These are phyloP conservation scores for Motacilla alba DNA, from an alignment of 2,113 vertebrate species.

Conservation along the genomic window DNA sequence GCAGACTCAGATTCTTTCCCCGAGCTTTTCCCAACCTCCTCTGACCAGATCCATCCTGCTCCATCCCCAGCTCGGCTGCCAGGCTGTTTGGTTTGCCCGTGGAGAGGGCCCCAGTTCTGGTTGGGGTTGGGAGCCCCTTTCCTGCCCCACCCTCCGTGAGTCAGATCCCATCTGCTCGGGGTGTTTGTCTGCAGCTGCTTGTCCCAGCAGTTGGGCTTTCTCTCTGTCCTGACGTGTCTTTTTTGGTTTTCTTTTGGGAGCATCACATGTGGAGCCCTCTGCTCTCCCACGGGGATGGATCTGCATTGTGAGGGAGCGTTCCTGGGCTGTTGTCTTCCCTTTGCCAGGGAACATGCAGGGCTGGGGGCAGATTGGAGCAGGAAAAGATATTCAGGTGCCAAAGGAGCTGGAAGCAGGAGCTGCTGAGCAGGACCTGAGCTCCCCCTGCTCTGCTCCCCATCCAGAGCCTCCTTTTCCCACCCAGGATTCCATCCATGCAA, in stretches of 20 bases:
- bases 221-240: slow-evolving; percentile 1
- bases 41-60: not conserved
- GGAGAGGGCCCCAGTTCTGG: not conserved
- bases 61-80: not conserved
- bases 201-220: not conserved
- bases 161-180: slow-evolving; percentile 30
- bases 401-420: not conserved
- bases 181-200: slow-evolving; percentile 17
- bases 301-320: fast-evolving
- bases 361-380: not conserved
- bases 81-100: not conserved
- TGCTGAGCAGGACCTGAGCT: not conserved
- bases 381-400: not conserved
- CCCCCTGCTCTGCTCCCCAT: not conserved
- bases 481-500: not conserved
- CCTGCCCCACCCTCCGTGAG: slow-evolving; percentile 42
- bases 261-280: not conserved
- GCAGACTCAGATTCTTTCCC: not conserved
- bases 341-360: not conserved
- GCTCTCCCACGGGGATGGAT: not conserved
- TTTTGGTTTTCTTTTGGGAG: not conserved
- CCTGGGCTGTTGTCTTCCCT: not conserved
- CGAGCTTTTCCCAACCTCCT: not conserved
- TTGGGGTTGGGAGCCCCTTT: slow-evolving; percentile 29
- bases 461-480: not conserved